Base-by-base conservation (phyloP, 2,797 vertebrate species). In the Sebastes trivittatus region DNA sequence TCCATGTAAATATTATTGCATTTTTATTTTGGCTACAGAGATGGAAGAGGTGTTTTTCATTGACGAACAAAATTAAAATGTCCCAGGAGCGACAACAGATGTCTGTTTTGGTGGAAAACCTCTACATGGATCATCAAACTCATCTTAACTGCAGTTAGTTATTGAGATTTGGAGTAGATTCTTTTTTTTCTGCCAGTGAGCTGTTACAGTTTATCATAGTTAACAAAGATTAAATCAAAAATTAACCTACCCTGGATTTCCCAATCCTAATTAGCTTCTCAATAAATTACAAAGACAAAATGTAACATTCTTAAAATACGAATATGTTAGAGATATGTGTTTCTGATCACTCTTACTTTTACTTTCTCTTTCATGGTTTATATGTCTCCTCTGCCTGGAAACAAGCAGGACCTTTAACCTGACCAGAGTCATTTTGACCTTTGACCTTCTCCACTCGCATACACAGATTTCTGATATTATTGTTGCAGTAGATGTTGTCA, bases 331-430 rank as follows among this genome's bases (percentile, higher is more conserved):
- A 30, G 49, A 38, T 38, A 38, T 38, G 30, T 8, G 30, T 6
- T 27, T 29, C 2, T 46, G 64, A 6, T 65, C 16, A 72, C 16
- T 63, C 36, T 67, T 10, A 38, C 25, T 64, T 60, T 30, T 22
- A 25, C 29, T 6, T 61, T 23, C 65, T 36, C 25, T 72, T 52
- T 62, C 56, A 52, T 22, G 70, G 23, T 71, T 78, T 70, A 84
- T 82, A 62, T 91, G 55, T 63, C 25, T 77, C 74, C 32, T 55
- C 76, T 87, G 63, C 80, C 25, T 83, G 54, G 74, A 87, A 81
- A 75, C 76, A 29, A 72, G 34, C 23, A 25, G 32, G 65, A 87
- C 78, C 78, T 88, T 70, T 87, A 84, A 86, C 78, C 77, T 72
- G 32, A 67, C 70, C 66, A 5, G 78, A 5, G 78, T 72, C 66